Base-by-base conservation (phyloP, 2,797 vertebrate genomes). In the Manis crassicaudata region DNA sequence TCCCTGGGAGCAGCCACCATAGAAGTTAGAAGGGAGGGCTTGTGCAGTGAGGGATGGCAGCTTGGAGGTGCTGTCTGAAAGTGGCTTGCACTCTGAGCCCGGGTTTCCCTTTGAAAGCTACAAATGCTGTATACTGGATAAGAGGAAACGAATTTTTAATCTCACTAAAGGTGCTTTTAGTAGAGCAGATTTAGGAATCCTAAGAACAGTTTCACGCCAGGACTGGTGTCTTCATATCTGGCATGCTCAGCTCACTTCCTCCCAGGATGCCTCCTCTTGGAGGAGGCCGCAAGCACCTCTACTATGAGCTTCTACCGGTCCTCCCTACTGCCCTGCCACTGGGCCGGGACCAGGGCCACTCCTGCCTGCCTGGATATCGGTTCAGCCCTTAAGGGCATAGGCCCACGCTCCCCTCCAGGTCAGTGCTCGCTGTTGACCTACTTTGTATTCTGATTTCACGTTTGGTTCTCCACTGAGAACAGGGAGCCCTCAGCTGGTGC, bases 71-170 rank as follows among this genome's bases (percentile, higher is more conserved):
- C 27, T 52, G 35, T 27, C n/a, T 43, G 37, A 90, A 70, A 60
- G 5, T 40, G 25, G 18, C 79, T 88, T 84, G 67, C 25, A 52
- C n/a, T 21, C 25, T n/a, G 11, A 81, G 40, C 21, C 52, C 72
- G 62, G 8, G 32, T 37, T 60, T 92, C 72, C 62, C 63, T 86
- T 67, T 87, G 89, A 96, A 65, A 94, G 50, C 70, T 80, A 25
- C 9, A 72, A 35, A 6, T 62, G 50, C 18, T n/a, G 4, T 54
- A 20, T 52, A 75, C 56, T 85, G 90, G 52, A 54, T 40, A 86
- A 89, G 70, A 92, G 50, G n/a, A 95, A 86, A 76, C 27, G 12
- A 52, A 25, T 54, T 58, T 91, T 95, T 80, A 65, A 27, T 77
- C 89, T 70, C 54, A 77, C 29, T 40, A 62, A 95, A 84, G 62